phyloP scores from a whole-genome alignment of 2,888 invertebrate genomes.

The Colostygia pectinataria region DNA sequence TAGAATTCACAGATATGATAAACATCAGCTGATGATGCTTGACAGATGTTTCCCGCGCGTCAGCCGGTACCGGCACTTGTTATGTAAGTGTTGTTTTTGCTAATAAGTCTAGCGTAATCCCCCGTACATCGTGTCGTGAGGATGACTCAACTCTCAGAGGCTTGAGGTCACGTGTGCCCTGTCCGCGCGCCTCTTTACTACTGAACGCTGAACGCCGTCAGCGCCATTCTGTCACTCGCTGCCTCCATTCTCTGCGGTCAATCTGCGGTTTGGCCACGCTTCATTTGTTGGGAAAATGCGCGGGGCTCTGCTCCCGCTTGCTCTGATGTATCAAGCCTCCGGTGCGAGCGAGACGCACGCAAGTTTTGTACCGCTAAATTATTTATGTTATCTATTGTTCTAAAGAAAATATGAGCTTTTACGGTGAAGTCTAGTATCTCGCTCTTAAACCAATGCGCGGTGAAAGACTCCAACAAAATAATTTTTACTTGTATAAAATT shows the following conservation, averaged over 20 bases:
- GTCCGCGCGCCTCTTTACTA: constrained; percentile 73
- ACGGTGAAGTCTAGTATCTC: constrained; percentile 61
- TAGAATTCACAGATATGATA: constrained; percentile 39
- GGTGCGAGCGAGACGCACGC: constrained; percentile 60
- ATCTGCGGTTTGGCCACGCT: constrained; percentile 83
- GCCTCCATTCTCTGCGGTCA: constrained; percentile 83
- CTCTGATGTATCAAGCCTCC: constrained; percentile 30
- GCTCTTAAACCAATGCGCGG: background rate
- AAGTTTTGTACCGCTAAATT: constrained; percentile 75
- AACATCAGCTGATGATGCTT: constrained; percentile 69
- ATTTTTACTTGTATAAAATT: background rate
- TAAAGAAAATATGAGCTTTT: constrained; percentile 78
- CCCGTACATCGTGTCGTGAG: constrained; percentile 38
- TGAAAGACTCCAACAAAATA: background rate
- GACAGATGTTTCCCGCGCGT: constrained; percentile 62
- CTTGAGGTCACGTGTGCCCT: constrained; percentile 61
- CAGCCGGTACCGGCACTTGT: constrained; percentile 37
- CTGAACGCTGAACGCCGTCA: constrained; percentile 61
- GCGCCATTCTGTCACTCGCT: constrained; percentile 81
- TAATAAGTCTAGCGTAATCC: constrained; percentile 40
- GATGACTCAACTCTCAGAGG: constrained; percentile 50
- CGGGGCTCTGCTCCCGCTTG: constrained; percentile 59
- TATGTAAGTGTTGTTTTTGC: constrained; percentile 38
- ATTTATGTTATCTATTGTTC: constrained; percentile 79
- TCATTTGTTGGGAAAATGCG: constrained; percentile 83